Evolutionary conservation across 2,113 vertebrate species (phyloP), one percentile per base, ranked within the genome.

Genomic region (Crypturellus undulatus): DNA sequence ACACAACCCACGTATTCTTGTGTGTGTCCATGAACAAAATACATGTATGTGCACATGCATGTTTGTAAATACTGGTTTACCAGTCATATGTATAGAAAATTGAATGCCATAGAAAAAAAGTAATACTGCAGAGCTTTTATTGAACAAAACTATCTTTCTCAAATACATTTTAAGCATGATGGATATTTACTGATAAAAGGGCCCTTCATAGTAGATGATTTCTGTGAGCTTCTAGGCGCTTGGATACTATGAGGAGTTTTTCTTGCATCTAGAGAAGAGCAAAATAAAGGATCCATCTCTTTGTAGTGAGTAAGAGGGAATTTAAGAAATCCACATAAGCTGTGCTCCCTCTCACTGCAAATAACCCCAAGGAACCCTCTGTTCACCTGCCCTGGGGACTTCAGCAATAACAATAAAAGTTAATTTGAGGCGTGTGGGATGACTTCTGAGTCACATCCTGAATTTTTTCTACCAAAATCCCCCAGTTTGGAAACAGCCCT

Each of bases 161-260:
- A 36, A 51, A 49, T 18, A 3, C 0, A 0, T 45, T 86, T 56
- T 70, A 63, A 54, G 38, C 1, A 0, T 21, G 4, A 26, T 8
- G 15, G 3, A 43, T 65, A 6, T 60, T 28, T 79, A 42, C 38
- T 76, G 69, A 21, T 43, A 69, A 65, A 8, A 38, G 28, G 17
- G 32, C 67, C 54, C 12, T 30, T 25, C 34, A 9, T 42, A 52
- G 24, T 42, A 2, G 2, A 5, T 30, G 47, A 2, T 38, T 77
- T 52, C 67, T 90, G 8, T 16, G 72, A 43, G 43, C 47, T 65
- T 58, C 63, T 42, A 24, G 22, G 15, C 11, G 42, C 20, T 47
- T 76, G 49, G 32, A 21, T 85, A 72, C 52, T 84, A 1, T 3
- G 5, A 18, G 2, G 0, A 9, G 13, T 15, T 54, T n/a, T 54